Conservation (phyloP, 2,888 invertebrate genomes). For the Escarpia spicata region DNA sequence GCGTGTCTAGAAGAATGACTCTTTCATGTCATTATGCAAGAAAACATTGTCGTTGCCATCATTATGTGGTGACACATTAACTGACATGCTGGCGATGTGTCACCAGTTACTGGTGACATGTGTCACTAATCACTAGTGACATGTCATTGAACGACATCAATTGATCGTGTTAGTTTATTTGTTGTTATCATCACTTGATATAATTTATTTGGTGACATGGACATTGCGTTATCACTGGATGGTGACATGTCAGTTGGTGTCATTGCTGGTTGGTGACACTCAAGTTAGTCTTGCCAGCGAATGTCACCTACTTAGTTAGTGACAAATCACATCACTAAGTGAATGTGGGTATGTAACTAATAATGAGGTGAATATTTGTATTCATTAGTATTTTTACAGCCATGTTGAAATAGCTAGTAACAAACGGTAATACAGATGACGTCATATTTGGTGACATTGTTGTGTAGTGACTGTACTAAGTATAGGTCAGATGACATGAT, state of each 20-base stretch:
- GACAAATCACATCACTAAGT: background rate
- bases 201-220: background rate
- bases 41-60: background rate
- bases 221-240: conserved; percentile 1
- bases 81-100: background rate
- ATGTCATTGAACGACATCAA: background rate
- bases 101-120: background rate
- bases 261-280: conserved; percentile 5
- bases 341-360: background rate
- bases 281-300: background rate
- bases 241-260: background rate
- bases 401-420: background rate
- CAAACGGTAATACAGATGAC: background rate
- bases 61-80: background rate
- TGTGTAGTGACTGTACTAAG: background rate
- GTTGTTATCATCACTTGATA: background rate
- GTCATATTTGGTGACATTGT: background rate
- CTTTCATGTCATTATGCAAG: background rate
- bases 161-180: background rate
- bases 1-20: background rate
- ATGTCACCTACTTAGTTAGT: background rate
- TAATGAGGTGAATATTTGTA: background rate
- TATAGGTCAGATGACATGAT: too few relatives aligned
- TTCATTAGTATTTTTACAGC: background rate
- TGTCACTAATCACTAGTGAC: background rate